Conservation (phyloP, 2,113 vertebrate species). For the Ammospiza nelsoni region DNA sequence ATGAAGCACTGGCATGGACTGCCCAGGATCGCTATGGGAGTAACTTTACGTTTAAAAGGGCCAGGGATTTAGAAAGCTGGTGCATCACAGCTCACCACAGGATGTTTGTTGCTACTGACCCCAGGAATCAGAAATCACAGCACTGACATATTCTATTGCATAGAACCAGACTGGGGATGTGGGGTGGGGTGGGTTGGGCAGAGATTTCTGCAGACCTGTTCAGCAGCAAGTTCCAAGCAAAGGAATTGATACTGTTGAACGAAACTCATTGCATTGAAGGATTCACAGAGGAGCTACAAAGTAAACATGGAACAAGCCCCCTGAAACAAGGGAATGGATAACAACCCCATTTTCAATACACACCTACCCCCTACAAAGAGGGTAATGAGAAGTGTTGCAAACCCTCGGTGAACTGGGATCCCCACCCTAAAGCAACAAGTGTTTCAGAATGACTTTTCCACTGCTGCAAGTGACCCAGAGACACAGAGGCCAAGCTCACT, state of each 20-base stretch:
- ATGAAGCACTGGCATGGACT: neutral
- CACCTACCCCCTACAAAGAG: neutral
- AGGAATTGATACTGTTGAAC: neutral
- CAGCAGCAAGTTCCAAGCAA: neutral
- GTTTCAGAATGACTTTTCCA: neutral
- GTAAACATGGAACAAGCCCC: neutral
- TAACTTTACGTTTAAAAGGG: neutral
- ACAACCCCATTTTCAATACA: neutral
- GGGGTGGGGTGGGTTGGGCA: neutral
- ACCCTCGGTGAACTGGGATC: neutral
- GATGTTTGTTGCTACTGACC: neutral
- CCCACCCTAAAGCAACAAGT: neutral
- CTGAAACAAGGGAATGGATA: neutral
- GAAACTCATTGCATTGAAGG: neutral
- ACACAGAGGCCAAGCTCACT: neutral
- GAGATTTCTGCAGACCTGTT: neutral
- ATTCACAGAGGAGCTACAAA: neutral
- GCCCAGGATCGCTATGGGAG: rapidly evolving
- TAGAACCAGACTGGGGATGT: rapidly evolving
- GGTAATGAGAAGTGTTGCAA: neutral
- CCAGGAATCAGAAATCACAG: neutral
- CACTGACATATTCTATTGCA: neutral
- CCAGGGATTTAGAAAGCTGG: neutral
- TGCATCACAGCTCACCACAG: neutral
- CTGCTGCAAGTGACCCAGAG: neutral